Conservation (phyloP, 2,888 invertebrate genomes). For the Microctonus aethiopoides region DNA sequence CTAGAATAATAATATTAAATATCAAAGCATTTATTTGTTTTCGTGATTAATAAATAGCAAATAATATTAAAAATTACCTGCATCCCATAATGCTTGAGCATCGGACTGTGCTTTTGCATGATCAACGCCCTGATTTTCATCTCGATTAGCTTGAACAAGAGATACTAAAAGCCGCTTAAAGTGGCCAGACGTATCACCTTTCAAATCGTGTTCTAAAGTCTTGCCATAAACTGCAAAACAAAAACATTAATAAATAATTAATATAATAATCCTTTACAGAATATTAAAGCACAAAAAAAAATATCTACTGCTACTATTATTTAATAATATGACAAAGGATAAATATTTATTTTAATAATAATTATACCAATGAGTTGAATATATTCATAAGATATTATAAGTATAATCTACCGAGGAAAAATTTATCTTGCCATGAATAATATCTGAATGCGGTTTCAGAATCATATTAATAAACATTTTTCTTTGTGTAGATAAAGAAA, state of each 20-base stretch:
- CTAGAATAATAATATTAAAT: neutral
- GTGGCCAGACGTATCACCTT: constrained; percentile 95
- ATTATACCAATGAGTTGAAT: too few species aligned
- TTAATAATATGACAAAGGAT: too few species aligned
- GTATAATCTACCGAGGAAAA: too few species aligned
- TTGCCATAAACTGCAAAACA: constrained; percentile 79
- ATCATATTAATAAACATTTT: too few species aligned
- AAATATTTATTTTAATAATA: too few species aligned
- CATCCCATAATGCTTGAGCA: constrained; percentile 81
- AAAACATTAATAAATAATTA: neutral
- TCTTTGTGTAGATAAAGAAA: too few species aligned
- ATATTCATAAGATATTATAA: too few species aligned
- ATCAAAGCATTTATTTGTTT: neutral
- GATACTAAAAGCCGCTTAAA: constrained; percentile 93
- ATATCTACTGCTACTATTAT: too few species aligned
- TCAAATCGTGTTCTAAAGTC: constrained; percentile 85
- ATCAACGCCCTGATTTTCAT: constrained; percentile 89
- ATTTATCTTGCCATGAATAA: too few species aligned
- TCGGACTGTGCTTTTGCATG: constrained; percentile 83
- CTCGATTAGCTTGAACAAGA: constrained; percentile 87
- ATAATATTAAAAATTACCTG: constrained; percentile 68
- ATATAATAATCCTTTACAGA: neutral
- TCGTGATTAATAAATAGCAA: constrained; percentile 2
- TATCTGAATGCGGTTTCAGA: too few species aligned
- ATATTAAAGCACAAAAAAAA: too few species aligned